Percentiles rank a stretch among this genome's conserved stretches.
phyloP scores from a whole-genome alignment of 2,888 invertebrate genomes.

The Xanthorhoe spadicearia region DNA sequence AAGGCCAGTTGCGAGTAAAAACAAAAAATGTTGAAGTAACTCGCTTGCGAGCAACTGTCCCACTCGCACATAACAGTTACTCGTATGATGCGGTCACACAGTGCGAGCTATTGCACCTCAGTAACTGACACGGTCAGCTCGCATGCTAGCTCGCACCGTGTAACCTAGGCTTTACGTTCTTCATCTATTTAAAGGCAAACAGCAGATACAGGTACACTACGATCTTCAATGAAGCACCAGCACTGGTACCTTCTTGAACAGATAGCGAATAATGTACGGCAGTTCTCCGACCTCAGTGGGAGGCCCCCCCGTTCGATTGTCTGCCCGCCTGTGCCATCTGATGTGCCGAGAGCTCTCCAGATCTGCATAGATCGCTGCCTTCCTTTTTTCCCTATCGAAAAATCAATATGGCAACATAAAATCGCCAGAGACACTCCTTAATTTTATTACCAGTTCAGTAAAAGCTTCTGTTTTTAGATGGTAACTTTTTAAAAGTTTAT shows the following conservation, averaged over 20 bases:
- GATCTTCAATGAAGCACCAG: constrained; percentile 16
- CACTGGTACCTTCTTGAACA: constrained; percentile 31
- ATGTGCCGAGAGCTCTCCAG: constrained; percentile 85
- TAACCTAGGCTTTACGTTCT: too few species aligned
- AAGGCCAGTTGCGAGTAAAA: too few species aligned
- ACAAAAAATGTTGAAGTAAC: too few species aligned
- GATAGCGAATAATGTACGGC: constrained; percentile 67
- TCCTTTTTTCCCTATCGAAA: constrained; percentile 85
- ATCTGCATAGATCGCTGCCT: constrained; percentile 85
- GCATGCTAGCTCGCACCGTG: too few species aligned
- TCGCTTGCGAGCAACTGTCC: too few species aligned
- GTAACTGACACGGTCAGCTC: too few species aligned
- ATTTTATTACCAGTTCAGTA: constrained; percentile 64
- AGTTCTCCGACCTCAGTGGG: constrained; percentile 77
- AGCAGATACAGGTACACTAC: constrained; percentile 6
- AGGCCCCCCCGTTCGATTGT: constrained; percentile 83
- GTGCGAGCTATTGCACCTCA: too few species aligned
- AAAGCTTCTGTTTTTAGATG: constrained; percentile 38
- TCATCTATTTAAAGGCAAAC: too few species aligned
- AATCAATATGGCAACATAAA: constrained; percentile 83
- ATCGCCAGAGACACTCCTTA: constrained; percentile 75
- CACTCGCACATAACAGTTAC: too few species aligned
- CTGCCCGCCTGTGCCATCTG: constrained; percentile 85
- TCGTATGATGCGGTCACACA: too few species aligned
- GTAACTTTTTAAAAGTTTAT: constrained; percentile 24